These are phyloP conservation scores for Drosophila lacicola DNA, from an alignment of 2,888 invertebrate species.

Conservation along the genomic window DNA sequence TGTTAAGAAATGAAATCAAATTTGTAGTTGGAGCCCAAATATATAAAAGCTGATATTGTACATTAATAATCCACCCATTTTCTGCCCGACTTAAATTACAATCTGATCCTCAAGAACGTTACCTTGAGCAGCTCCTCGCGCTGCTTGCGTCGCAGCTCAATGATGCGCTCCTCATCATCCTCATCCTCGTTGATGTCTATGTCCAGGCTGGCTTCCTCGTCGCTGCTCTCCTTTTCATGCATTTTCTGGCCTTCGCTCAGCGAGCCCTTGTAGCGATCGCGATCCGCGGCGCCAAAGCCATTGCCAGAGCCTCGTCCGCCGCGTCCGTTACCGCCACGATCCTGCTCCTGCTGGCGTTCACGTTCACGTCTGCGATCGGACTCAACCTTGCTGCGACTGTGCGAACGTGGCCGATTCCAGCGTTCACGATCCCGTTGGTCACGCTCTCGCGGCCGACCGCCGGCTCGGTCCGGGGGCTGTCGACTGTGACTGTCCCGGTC, in stretches of 20 bases:
- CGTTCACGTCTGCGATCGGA: slow-evolving; percentile 83
- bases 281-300: slow-evolving; percentile 63
- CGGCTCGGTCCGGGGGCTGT: slow-evolving; percentile 69
- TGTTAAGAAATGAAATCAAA: slow-evolving; percentile 20
- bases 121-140: slow-evolving; percentile 95
- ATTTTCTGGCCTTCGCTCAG: slow-evolving; percentile 92
- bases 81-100: too few relatives aligned
- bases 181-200: slow-evolving; percentile 95
- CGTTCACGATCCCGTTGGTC: slow-evolving; percentile 79
- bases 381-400: slow-evolving; percentile 84
- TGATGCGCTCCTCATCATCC: slow-evolving; percentile 96
- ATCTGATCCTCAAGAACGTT: too few relatives aligned
- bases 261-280: slow-evolving; percentile 90
- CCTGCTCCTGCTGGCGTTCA: slow-evolving; percentile 83
- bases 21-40: not conserved
- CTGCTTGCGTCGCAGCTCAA: slow-evolving; percentile 94
- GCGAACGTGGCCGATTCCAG: slow-evolving; percentile 82
- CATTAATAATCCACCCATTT: too few relatives aligned
- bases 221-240: slow-evolving; percentile 88
- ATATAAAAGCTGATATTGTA: not conserved
- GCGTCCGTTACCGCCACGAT: slow-evolving; percentile 82
- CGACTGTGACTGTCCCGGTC: slow-evolving; percentile 60
- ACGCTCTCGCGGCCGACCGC: slow-evolving; percentile 43
- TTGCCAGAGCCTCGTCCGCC: slow-evolving; percentile 79
- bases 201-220: slow-evolving; percentile 90